Percentiles rank a stretch among this genome's conserved stretches.
These are phyloP conservation scores for Spodoptera picta DNA, from an alignment of 2,888 invertebrate genomes.

Conservation along the genomic window DNA sequence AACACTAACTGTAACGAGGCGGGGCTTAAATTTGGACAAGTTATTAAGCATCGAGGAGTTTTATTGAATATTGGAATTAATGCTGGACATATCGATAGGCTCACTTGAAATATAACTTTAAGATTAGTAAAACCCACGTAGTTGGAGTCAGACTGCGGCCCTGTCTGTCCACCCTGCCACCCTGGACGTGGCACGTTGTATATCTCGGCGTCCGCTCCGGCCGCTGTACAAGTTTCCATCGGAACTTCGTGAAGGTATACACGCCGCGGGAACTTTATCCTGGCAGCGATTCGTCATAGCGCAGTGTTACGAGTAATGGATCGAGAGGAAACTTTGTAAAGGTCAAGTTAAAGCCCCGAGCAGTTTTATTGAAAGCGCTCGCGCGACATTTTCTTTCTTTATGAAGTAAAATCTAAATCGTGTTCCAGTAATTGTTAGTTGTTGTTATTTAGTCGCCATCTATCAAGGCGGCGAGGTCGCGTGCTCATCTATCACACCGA, in stretches of 20 bases:
- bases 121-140: too few species aligned
- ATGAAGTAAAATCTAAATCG: not conserved
- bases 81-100: too few species aligned
- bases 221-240: slow-evolving; percentile 7
- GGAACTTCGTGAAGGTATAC: slow-evolving; percentile 33
- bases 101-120: too few species aligned
- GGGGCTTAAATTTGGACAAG: slow-evolving; percentile 7
- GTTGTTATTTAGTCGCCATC: not conserved
- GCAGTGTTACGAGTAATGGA: slow-evolving; percentile 38
- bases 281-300: slow-evolving; percentile 23
- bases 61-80: slow-evolving; percentile 4
- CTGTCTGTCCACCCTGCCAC: too few species aligned
- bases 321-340: slow-evolving; percentile 27
- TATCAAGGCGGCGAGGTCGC: not conserved
- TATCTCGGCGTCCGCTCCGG: too few species aligned
- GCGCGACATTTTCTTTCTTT: not conserved
- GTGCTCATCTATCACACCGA: slow-evolving; percentile 28
- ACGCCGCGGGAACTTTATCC: slow-evolving; percentile 15
- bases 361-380: not conserved
- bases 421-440: too few species aligned
- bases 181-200: too few species aligned
- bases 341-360: slow-evolving; percentile 29
- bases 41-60: not conserved
- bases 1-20: not conserved
- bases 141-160: too few species aligned